Conservation (phyloP, 2,797 vertebrate genomes). For the Melanotaenia parkinsoni region DNA sequence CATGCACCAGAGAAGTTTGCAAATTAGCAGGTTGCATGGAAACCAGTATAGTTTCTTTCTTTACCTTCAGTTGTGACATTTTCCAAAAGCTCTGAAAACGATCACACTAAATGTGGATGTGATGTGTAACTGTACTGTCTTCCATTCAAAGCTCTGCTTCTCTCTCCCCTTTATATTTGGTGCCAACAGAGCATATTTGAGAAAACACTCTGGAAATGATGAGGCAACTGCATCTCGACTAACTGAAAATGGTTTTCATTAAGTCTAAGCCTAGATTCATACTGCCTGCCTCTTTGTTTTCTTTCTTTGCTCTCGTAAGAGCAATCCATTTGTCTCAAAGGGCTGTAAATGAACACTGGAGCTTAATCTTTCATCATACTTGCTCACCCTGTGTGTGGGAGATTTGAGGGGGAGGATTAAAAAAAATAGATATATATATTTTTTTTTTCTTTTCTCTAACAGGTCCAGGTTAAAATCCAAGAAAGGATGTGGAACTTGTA, state of each 20-base stretch:
- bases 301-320: constrained; percentile 4
- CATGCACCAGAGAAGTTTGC: constrained; percentile 7
- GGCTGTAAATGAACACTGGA: constrained; percentile 23
- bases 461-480: constrained; percentile 22
- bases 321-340: constrained; percentile 24
- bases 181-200: constrained; percentile 7
- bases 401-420: constrained; percentile 46
- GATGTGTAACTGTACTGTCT: constrained; percentile 48
- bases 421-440: neutral
- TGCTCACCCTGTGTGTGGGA: constrained; percentile 36
- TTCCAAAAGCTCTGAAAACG: constrained; percentile 43
- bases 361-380: constrained; percentile 15
- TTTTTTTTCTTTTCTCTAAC: constrained; percentile 4
- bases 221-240: constrained; percentile 12
- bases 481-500: neutral
- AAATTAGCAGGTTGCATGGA: constrained; percentile 19
- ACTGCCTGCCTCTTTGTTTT: constrained; percentile 2
- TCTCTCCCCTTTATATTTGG: neutral
- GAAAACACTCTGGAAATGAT: constrained; percentile 18
- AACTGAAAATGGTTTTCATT: constrained; percentile 18
- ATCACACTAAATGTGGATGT: constrained; percentile 55
- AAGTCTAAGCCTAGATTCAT: neutral
- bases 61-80: constrained; percentile 25
- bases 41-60: constrained; percentile 20
- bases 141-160: constrained; percentile 8